Evolutionary conservation across 2,888 invertebrate genomes (phyloP).

Genomic region (Ophion ellenae): DNA sequence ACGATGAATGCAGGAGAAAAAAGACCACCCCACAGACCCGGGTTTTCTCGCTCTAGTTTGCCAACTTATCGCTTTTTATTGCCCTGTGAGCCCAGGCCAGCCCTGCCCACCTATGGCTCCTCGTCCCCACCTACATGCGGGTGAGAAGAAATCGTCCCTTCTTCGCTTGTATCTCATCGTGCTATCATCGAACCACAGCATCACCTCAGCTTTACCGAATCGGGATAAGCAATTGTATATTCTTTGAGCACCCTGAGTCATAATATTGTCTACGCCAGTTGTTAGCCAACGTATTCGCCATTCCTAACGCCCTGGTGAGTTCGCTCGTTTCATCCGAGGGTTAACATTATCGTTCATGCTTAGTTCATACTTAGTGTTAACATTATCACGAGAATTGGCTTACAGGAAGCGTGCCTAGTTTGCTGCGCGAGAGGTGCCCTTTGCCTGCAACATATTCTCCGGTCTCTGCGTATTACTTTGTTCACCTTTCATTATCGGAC

Average conservation of each 20-base stretch:
- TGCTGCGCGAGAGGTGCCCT: not conserved
- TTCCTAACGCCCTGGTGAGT: not conserved
- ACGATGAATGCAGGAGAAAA: constrained; percentile 11
- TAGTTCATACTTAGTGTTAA: constrained; percentile 31
- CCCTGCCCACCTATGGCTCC: constrained; percentile 24
- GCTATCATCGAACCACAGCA: constrained; percentile 21
- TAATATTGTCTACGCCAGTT: constrained; percentile 27
- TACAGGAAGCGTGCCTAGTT: not conserved
- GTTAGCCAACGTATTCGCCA: constrained; percentile 34
- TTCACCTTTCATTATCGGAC: not conserved
- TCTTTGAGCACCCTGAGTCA: constrained; percentile 22
- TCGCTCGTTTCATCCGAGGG: constrained; percentile 2
- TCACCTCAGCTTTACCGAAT: constrained; percentile 18
- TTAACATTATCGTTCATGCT: too few relatives aligned
- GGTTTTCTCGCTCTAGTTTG: constrained; percentile 37
- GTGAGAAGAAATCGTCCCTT: constrained; percentile 39
- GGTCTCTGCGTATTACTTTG: not conserved
- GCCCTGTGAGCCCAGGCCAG: constrained; percentile 21
- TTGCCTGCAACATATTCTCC: not conserved
- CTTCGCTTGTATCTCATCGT: not conserved
- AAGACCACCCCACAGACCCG: constrained; percentile 15
- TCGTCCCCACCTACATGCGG: constrained; percentile 5
- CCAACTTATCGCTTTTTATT: constrained; percentile 49
- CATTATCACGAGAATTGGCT: constrained; percentile 26
- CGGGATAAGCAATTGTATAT: constrained; percentile 56